phyloP scores from a whole-genome alignment of 92 coral and sea anemone species.

The Metridium senile region DNA sequence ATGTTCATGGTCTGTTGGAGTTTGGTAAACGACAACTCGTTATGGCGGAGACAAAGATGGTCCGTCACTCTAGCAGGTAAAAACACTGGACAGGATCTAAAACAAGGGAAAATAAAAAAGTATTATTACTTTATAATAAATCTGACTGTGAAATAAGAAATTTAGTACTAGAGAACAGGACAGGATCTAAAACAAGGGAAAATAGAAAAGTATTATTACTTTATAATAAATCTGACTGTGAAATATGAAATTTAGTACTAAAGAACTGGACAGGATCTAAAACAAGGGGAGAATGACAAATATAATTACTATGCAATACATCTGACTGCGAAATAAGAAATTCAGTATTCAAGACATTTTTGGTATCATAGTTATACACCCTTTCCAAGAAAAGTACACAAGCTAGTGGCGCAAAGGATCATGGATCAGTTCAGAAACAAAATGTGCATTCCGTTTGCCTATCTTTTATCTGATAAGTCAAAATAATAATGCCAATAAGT shows the following conservation, averaged over 20 bases:
- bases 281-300: not conserved
- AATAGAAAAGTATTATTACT: not conserved
- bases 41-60: slow-evolving; percentile 94
- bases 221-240: not conserved
- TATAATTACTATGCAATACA: too few relatives aligned
- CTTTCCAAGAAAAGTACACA: too few relatives aligned
- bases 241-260: too few relatives aligned
- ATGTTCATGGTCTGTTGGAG: slow-evolving; percentile 75
- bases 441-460: too few relatives aligned
- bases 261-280: not conserved
- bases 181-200: not conserved
- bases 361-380: too few relatives aligned
- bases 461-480: too few relatives aligned
- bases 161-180: not conserved
- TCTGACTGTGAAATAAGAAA: too few relatives aligned
- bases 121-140: too few relatives aligned
- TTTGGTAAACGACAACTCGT: slow-evolving; percentile 85
- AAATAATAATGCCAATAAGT: too few relatives aligned
- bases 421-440: too few relatives aligned
- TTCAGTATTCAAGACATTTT: not conserved
- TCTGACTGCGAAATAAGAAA: too few relatives aligned
- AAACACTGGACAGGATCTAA: not conserved
- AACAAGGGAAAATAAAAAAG: not conserved
- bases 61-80: slow-evolving; percentile 94
- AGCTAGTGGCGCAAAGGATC: too few relatives aligned